Conservation (phyloP, 2,113 vertebrate genomes). For the Lontra canadensis region DNA sequence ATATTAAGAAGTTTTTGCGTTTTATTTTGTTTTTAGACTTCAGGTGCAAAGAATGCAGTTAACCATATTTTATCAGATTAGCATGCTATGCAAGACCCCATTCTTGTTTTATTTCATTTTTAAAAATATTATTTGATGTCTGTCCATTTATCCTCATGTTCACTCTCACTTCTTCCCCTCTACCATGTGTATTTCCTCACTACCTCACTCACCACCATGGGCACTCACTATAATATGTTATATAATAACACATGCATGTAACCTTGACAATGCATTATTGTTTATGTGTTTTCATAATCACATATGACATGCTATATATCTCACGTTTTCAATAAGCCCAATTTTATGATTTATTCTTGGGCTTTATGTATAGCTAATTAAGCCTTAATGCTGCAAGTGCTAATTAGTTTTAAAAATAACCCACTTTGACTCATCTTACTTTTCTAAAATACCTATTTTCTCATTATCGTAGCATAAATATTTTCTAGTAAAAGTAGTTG, state of each 20-base stretch:
- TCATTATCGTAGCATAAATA: not conserved
- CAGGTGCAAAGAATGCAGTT: not conserved
- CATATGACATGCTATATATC: not conserved
- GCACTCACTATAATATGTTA: not conserved
- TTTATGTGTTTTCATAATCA: not conserved
- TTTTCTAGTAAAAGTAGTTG: not conserved
- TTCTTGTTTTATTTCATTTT: slow-evolving; percentile 11
- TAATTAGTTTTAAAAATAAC: slow-evolving; percentile 5
- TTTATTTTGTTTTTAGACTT: not conserved
- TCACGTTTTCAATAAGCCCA: not conserved
- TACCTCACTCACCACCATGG: not conserved
- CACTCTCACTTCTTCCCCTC: not conserved
- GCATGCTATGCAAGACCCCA: not conserved
- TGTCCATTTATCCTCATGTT: not conserved
- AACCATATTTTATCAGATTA: not conserved
- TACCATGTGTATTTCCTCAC: not conserved
- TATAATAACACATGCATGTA: not conserved
- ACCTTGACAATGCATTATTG: not conserved
- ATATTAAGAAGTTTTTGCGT: not conserved
- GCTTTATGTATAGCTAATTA: not conserved
- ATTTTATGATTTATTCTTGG: not conserved
- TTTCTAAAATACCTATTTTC: not conserved
- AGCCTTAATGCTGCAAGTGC: not conserved
- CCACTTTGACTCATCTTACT: not conserved
- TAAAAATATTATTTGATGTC: not conserved